Conservation (phyloP, 2,113 vertebrate genomes). For the Galbula dea region DNA sequence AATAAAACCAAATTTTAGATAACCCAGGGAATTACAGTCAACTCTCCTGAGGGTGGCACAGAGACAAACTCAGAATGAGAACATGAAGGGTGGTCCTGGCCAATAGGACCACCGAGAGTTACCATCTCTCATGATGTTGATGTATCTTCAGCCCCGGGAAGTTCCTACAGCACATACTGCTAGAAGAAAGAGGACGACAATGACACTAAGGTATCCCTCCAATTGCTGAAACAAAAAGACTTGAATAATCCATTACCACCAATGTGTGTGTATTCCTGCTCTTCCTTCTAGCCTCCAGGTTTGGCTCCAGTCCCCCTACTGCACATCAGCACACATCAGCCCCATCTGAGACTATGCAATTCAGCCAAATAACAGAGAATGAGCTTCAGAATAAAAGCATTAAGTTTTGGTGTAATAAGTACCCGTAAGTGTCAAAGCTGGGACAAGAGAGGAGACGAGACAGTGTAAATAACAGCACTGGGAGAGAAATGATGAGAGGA, state of each 20-base stretch:
- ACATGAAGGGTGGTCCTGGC: neutral
- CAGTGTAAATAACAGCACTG: neutral
- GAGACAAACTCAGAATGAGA: neutral
- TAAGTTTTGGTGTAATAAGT: neutral
- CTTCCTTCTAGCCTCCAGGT: neutral
- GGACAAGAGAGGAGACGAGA: neutral
- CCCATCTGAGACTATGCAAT: neutral
- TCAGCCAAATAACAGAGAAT: neutral
- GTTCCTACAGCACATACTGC: neutral
- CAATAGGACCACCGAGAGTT: neutral
- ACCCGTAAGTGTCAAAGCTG: neutral
- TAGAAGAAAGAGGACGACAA: neutral
- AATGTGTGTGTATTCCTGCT: neutral
- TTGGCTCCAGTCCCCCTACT: neutral
- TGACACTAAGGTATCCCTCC: neutral
- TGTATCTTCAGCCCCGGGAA: fast-evolving
- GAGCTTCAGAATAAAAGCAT: neutral
- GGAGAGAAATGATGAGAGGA: neutral
- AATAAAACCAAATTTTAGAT: neutral
- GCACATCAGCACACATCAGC: neutral
- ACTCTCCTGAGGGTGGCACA: neutral
- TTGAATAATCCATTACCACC: neutral
- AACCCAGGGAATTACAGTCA: neutral
- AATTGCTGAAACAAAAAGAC: neutral
- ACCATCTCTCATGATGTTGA: neutral